Percentiles rank a stretch among this genome's conserved stretches.
Conservation (phyloP, 1,140 invertebrate genomes). For the Drosophila carrolli region DNA sequence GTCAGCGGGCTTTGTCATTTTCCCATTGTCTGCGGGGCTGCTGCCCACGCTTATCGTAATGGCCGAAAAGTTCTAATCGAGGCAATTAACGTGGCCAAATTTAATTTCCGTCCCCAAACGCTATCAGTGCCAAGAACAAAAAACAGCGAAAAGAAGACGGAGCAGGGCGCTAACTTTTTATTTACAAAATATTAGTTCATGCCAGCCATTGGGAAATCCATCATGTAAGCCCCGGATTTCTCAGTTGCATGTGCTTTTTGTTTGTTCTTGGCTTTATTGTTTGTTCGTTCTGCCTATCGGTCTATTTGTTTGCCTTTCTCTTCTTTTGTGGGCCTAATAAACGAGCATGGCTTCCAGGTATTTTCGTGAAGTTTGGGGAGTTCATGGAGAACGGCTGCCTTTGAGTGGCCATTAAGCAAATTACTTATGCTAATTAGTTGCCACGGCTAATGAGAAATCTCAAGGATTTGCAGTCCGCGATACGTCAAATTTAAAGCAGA, state of each 20-base stretch:
- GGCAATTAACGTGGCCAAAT: conserved; percentile 81
- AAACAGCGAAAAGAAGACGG: conserved; percentile 14
- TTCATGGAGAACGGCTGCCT: conserved; percentile 35
- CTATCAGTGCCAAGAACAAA: conserved; percentile 49
- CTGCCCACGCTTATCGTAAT: conserved; percentile 74
- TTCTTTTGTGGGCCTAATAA: conserved; percentile 36
- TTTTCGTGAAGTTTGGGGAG: conserved; percentile 34
- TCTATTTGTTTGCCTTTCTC: conserved; percentile 26
- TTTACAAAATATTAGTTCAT: conserved; percentile 78
- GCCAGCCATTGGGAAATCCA: conserved; percentile 70
- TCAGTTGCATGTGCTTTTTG: conserved; percentile 41
- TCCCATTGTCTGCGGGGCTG: conserved; percentile 28
- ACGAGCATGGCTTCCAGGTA: conserved; percentile 37
- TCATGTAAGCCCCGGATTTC: conserved; percentile 71
- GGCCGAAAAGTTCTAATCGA: conserved; percentile 79
- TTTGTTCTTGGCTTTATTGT: conserved; percentile 38
- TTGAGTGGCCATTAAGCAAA: conserved; percentile 58
- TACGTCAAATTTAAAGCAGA: conserved; percentile 46
- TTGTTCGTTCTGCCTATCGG: conserved; percentile 33
- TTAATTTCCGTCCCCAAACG: conserved; percentile 76
- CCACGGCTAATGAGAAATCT: conserved; percentile 71
- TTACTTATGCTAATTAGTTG: conserved; percentile 82
- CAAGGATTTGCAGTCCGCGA: conserved; percentile 51
- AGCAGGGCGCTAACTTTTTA: conserved; percentile 50
- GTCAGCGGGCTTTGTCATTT: conserved; percentile 45